These are phyloP conservation scores for Hydrotaea diabolus DNA, from an alignment of 2,888 invertebrate genomes.

Conservation along the genomic window DNA sequence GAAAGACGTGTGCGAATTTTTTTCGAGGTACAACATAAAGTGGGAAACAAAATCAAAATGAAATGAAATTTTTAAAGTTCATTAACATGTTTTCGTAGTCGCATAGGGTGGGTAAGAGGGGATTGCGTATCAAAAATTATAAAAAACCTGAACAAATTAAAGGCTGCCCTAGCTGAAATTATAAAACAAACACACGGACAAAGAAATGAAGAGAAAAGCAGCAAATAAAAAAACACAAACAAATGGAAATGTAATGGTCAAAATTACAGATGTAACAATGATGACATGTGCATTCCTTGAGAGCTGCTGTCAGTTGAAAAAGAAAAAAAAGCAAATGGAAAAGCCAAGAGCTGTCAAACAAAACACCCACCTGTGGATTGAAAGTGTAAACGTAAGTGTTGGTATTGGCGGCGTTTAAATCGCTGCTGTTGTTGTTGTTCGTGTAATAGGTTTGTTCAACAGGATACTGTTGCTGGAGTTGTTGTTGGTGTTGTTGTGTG, in stretches of 20 bases:
- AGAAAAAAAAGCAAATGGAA: conserved; percentile 18
- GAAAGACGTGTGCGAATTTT: conserved; percentile 22
- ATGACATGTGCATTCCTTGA: neutral
- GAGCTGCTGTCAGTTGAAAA: neutral
- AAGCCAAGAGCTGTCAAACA: neutral
- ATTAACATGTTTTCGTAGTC: conserved; percentile 18
- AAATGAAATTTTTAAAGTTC: conserved; percentile 17
- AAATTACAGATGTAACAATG: neutral
- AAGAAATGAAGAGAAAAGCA: conserved; percentile 40
- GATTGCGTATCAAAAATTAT: neutral
- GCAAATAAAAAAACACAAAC: conserved; percentile 64
- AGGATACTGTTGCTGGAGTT: conserved; percentile 69
- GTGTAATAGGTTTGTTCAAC: conserved; percentile 72
- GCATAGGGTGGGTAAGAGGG: neutral
- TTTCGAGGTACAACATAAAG: neutral
- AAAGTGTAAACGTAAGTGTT: conserved; percentile 69
- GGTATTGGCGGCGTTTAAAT: conserved; percentile 58
- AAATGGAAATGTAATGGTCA: conserved; percentile 68
- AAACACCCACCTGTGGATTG: conserved; percentile 78
- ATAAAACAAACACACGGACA: no score
- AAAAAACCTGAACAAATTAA: conserved; percentile 13
- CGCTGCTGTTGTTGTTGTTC: conserved; percentile 68
- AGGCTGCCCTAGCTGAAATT: neutral
- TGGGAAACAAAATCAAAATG: conserved; percentile 7
- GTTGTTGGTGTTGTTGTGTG: conserved; percentile 57